Conservation (phyloP, 2,113 vertebrate species). For the Trichechus manatus region DNA sequence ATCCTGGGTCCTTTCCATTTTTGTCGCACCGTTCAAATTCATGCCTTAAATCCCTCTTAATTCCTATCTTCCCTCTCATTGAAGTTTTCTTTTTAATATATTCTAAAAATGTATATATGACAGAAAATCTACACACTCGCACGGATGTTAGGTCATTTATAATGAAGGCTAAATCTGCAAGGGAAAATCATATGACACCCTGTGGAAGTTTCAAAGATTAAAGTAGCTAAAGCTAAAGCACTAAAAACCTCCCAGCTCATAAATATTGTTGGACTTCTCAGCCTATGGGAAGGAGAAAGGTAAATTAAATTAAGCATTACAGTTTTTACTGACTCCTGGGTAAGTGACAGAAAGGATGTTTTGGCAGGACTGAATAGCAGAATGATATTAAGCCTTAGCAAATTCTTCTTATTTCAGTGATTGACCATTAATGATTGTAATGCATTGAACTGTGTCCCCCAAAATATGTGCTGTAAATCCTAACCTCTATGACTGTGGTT, state of each 20-base stretch:
- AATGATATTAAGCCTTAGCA: not conserved
- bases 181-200: not conserved
- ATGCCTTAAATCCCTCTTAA: not conserved
- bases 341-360: constrained; percentile 17
- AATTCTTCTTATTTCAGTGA: not conserved
- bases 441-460: no score
- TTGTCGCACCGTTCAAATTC: not conserved
- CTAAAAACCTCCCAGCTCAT: not conserved
- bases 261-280: not conserved
- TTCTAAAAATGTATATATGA: not conserved
- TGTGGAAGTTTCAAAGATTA: not conserved
- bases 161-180: not conserved
- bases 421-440: not conserved
- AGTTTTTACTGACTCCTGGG: constrained; percentile 19
- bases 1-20: constrained; percentile 13
- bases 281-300: not conserved
- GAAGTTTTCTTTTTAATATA: constrained; percentile 25
- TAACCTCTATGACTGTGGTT: no score
- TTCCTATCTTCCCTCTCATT: not conserved
- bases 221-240: constrained; percentile 15
- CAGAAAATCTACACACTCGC: not conserved
- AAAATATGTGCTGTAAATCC: no score
- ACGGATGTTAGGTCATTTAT: not conserved
- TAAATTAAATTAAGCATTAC: constrained; percentile 39
- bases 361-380: not conserved